These are phyloP conservation scores for Parazoanthus darwini DNA, from an alignment of 92 coral and sea anemone genomes.

Conservation along the genomic window DNA sequence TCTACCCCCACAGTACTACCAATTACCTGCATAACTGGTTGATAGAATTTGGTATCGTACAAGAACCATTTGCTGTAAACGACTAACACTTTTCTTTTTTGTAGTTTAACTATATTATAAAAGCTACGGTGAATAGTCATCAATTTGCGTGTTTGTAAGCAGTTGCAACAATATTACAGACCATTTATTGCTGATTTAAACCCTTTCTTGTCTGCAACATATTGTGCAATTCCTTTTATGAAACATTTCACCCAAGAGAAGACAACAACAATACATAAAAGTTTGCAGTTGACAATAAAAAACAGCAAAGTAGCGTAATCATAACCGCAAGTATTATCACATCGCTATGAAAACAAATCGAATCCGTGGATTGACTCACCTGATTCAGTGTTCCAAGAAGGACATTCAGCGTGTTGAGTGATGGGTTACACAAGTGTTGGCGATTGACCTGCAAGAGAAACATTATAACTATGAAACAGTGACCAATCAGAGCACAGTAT, in stretches of 20 bases:
- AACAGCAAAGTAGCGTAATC: background rate
- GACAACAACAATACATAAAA: background rate
- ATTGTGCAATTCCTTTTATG: too few species aligned
- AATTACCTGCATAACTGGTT: background rate
- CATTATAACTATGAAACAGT: background rate
- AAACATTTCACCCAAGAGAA: background rate
- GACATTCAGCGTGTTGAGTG: constrained; percentile 87
- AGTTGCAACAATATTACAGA: too few species aligned
- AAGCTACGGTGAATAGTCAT: background rate
- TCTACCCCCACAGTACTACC: background rate
- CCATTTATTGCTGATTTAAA: too few species aligned
- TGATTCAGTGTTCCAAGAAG: constrained; percentile 92
- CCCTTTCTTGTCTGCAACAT: too few species aligned
- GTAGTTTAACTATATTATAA: too few species aligned
- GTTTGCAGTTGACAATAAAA: background rate
- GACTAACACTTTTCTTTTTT: background rate
- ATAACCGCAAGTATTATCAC: background rate
- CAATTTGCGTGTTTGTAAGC: too few species aligned
- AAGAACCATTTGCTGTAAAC: background rate
- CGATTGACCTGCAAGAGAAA: constrained; percentile 73
- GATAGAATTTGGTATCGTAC: background rate
- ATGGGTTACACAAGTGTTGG: constrained; percentile 87
- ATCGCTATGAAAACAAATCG: background rate
- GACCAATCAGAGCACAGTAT: too few species aligned
- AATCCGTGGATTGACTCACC: constrained; percentile 38